Conservation (phyloP, 2,888 invertebrate species). For the Bellardia pandia region DNA sequence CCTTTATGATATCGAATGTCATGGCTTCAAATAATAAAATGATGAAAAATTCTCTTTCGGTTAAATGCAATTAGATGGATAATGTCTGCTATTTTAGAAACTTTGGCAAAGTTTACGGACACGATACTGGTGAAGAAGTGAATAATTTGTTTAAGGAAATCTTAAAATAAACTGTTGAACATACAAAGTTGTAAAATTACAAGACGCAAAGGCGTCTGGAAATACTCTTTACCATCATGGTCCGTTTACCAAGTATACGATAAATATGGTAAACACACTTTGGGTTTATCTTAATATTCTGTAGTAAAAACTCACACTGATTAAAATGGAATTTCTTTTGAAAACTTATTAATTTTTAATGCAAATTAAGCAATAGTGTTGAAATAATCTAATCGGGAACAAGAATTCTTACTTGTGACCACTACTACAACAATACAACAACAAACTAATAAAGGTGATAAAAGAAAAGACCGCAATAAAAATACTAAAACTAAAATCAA, state of each 20-base stretch:
- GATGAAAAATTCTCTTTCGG: too few species aligned
- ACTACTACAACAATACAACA: conserved; percentile 27
- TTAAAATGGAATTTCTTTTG: conserved; percentile 51
- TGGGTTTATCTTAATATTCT: conserved; percentile 57
- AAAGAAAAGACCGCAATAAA: conserved; percentile 48
- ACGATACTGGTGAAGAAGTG: too few species aligned
- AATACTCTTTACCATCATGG: not conserved
- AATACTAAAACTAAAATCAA: conserved; percentile 41
- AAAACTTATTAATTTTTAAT: conserved; percentile 69
- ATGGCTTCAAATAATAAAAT: too few species aligned
- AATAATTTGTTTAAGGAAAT: too few species aligned
- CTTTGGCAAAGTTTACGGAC: too few species aligned
- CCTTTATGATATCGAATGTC: too few species aligned
- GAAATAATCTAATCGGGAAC: conserved; percentile 66
- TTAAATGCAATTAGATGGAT: too few species aligned
- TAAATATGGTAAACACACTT: conserved; percentile 12
- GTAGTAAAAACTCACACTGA: conserved; percentile 57
- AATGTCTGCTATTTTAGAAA: too few species aligned
- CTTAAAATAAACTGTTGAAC: too few species aligned
- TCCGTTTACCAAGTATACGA: conserved; percentile 26
- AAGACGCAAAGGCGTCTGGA: conserved; percentile 63
- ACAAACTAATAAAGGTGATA: not conserved
- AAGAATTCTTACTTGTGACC: conserved; percentile 37
- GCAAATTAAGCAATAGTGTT: conserved; percentile 69
- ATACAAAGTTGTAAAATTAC: not conserved